Evolutionary conservation across 1,140 invertebrate species (phyloP).

Genomic region (Pygmarrhopalites habei): DNA sequence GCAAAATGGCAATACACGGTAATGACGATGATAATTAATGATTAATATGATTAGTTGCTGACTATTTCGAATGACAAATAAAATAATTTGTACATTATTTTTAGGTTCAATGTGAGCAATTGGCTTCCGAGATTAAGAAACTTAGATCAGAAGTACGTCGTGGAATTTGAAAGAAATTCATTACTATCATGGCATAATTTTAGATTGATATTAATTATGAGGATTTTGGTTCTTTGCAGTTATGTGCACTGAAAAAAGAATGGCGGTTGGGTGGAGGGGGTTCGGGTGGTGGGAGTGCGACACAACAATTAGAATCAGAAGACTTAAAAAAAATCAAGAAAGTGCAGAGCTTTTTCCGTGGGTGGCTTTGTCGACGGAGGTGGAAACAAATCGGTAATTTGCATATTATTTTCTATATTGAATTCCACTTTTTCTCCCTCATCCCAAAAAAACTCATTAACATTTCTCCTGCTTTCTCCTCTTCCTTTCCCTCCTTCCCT

Average conservation of each 20-base stretch:
- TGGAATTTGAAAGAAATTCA: no score
- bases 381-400: constrained; percentile 97
- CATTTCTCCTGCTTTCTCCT: no score
- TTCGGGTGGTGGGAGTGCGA: constrained; percentile 16
- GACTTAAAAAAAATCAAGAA: constrained; percentile 87
- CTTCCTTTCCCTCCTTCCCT: no score
- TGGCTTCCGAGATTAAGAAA: constrained; percentile 81
- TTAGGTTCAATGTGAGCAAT: constrained; percentile 88
- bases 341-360: constrained; percentile 89
- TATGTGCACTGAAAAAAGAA: constrained; percentile 75
- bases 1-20: constrained; percentile 89
- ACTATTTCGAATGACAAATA: no score
- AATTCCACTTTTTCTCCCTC: no score
- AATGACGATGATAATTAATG: no score
- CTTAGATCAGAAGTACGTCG: constrained; percentile 69
- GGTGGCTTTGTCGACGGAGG: constrained; percentile 83
- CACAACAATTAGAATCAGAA: constrained; percentile 51
- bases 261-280: constrained; percentile 48
- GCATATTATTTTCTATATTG: no score
- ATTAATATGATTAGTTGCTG: no score
- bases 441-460: no score
- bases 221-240: constrained; percentile 47
- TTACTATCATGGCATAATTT: background rate
- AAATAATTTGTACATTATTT: no score
- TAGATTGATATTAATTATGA: constrained; percentile 5